Conservation (phyloP, 2,888 invertebrate genomes). For the Apamea monoglypha region DNA sequence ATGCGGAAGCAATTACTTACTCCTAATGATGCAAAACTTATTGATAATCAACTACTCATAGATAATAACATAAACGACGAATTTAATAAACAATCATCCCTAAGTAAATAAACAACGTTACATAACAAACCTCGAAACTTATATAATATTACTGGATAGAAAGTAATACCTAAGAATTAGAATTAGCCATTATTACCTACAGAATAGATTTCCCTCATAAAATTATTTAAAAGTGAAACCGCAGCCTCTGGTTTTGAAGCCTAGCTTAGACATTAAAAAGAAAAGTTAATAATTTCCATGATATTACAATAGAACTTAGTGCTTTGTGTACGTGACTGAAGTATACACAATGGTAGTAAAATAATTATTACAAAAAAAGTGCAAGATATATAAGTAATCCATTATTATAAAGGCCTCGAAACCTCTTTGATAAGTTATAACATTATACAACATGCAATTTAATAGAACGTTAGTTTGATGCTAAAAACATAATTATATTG, state of each 20-base stretch:
- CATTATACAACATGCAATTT: neutral
- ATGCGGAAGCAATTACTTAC: constrained; percentile 32
- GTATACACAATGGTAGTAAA: neutral
- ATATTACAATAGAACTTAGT: constrained; percentile 15
- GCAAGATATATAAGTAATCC: neutral
- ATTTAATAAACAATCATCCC: constrained; percentile 52
- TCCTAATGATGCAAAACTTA: constrained; percentile 35
- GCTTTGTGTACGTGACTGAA: constrained; percentile 12
- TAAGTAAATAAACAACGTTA: constrained; percentile 43
- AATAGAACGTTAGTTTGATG: neutral
- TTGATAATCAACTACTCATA: constrained; percentile 26
- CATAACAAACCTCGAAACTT: constrained; percentile 53
- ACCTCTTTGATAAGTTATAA: neutral
- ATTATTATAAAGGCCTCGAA: neutral
- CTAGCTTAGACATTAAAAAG: constrained; percentile 8
- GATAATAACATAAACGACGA: constrained; percentile 28
- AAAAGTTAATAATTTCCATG: constrained; percentile 19
- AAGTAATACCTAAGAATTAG: constrained; percentile 56
- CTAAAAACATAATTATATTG: neutral
- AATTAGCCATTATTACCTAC: constrained; percentile 45
- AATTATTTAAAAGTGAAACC: constrained; percentile 64
- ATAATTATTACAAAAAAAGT: neutral
- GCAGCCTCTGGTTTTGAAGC: constrained; percentile 33
- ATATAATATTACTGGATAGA: constrained; percentile 63
- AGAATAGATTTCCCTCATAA: constrained; percentile 60